These are phyloP conservation scores for Epizoanthus scotinus DNA, from an alignment of 92 coral and sea anemone genomes.

Conservation along the genomic window DNA sequence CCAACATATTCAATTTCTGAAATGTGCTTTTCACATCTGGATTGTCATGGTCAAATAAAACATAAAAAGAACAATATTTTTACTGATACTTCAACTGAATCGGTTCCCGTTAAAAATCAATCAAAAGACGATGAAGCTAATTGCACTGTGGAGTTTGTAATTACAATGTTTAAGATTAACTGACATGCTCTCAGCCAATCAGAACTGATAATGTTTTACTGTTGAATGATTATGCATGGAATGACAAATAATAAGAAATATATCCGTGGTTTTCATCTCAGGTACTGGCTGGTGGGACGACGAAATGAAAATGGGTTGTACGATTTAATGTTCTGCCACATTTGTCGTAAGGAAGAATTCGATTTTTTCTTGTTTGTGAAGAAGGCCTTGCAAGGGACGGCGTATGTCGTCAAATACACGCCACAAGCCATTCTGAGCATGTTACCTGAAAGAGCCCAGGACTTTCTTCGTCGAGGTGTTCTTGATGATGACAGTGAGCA, in stretches of 20 bases:
- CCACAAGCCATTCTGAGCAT: conserved; percentile 5
- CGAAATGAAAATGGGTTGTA: conserved; percentile 46
- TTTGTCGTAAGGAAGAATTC: conserved; percentile 45
- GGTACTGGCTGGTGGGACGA: conserved; percentile 50
- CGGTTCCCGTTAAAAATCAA: too few species aligned
- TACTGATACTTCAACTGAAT: too few species aligned
- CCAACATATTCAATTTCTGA: not conserved
- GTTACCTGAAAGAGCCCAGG: conserved; percentile 1
- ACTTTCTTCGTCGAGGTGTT: not conserved
- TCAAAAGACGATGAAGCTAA: too few species aligned
- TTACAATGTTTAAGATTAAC: too few species aligned
- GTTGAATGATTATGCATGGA: too few species aligned
- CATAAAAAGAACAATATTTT: too few species aligned
- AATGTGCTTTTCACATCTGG: too few species aligned
- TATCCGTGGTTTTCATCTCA: not conserved
- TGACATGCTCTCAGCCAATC: not conserved
- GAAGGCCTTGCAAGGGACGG: conserved; percentile 26
- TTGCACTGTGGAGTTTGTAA: too few species aligned
- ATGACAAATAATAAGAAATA: too few species aligned
- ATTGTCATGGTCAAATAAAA: too few species aligned
- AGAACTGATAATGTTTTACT: too few species aligned
- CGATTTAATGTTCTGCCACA: conserved; percentile 46
- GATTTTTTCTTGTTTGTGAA: conserved; percentile 34
- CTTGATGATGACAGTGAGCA: not conserved
- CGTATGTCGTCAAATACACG: not conserved